A percentile compares a stretch with the other conserved stretches of the same genome.
These are phyloP conservation scores for Capitella teleta DNA, from an alignment of 1,140 invertebrate genomes.

Conservation along the genomic window DNA sequence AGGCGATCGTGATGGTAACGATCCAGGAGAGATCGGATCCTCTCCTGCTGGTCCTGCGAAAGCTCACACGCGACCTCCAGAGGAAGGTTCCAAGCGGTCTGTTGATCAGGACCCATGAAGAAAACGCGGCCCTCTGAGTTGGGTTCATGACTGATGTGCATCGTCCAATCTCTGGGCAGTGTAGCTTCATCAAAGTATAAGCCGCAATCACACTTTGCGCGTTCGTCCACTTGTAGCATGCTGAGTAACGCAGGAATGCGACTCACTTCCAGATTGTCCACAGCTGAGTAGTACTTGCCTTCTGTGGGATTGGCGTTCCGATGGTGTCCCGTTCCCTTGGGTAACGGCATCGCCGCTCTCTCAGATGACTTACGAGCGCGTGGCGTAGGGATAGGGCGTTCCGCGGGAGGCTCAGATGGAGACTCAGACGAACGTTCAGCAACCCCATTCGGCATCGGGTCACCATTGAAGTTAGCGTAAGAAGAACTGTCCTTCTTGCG, in stretches of 20 bases:
- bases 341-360: background rate
- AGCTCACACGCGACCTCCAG: background rate
- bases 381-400: background rate
- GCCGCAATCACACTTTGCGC: conserved; percentile 8
- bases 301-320: background rate
- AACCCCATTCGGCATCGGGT: background rate
- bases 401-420: background rate
- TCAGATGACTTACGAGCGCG: background rate
- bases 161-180: conserved; percentile 4
- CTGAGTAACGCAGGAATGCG: background rate
- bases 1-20: no score
- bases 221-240: background rate
- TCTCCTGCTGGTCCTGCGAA: background rate
- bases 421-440: no score
- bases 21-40: no score
- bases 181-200: conserved; percentile 4
- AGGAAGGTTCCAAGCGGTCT: conserved; percentile 11
- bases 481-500: no score
- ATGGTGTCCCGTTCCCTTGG: background rate
- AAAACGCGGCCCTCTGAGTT: conserved; percentile 3
- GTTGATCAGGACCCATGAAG: conserved; percentile 7
- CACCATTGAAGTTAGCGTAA: no score
- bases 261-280: background rate
- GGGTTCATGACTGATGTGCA: conserved; percentile 7
- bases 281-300: background rate